Conservation (phyloP, 2,888 invertebrate species). For the Syrphus vitripennis region DNA sequence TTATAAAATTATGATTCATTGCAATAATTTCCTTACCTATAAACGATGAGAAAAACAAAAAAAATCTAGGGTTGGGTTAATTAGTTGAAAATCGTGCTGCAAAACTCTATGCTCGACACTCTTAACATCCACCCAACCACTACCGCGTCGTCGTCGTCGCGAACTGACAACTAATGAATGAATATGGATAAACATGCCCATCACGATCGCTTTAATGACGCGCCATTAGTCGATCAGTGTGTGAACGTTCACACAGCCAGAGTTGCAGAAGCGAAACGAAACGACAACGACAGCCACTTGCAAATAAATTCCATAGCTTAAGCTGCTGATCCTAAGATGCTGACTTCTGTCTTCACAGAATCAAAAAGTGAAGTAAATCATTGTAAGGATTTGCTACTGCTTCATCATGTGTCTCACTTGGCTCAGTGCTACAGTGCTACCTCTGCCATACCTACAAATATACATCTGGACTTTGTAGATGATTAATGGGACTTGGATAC, state of each 20-base stretch:
- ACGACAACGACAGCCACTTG: not conserved
- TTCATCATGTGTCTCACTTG: constrained; percentile 26
- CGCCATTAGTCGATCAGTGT: constrained; percentile 62
- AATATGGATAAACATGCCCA: constrained; percentile 64
- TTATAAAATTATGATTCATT: constrained; percentile 44
- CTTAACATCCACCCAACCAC: not conserved
- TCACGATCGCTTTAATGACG: constrained; percentile 62
- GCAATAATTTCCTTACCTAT: constrained; percentile 30
- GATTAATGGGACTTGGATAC: constrained; percentile 56
- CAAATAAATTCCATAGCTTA: constrained; percentile 25
- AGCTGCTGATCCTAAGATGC: not conserved
- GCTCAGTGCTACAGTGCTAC: constrained; percentile 19
- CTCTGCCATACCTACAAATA: constrained; percentile 16
- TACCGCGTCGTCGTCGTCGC: not conserved
- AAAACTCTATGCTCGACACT: not conserved
- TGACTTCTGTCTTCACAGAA: constrained; percentile 1
- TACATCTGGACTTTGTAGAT: constrained; percentile 47
- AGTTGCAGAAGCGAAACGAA: not conserved
- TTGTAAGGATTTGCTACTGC: constrained; percentile 10
- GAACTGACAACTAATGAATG: constrained; percentile 34
- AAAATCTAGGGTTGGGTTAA: constrained; percentile 62
- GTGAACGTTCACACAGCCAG: constrained; percentile 66
- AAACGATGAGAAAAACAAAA: constrained; percentile 43
- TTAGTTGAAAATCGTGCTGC: constrained; percentile 47
- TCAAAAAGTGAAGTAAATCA: constrained; percentile 15